Evolutionary conservation across 2,797 vertebrate species (phyloP), one percentile per base, ranked within the genome.

Genomic region (Hypotaenidia okinawae): DNA sequence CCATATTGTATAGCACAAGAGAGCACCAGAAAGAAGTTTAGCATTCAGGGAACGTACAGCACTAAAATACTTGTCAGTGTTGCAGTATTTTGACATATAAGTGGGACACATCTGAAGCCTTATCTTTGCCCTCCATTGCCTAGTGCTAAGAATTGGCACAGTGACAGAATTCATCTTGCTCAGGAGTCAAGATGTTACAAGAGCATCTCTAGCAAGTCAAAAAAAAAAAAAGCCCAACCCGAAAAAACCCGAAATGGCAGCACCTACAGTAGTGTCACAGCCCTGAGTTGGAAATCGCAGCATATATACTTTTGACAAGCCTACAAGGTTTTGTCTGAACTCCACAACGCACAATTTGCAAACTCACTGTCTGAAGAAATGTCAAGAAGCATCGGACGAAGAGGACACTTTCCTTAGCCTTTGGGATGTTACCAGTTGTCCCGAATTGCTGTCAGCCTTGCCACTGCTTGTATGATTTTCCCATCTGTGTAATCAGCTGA

Each of bases 71-170:
- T 97, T 95, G 90, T 94, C 95, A 95, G 11, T 72, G 88, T 77
- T 91, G 93, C 94, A 69, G 73, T 89, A 89, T 94, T 95, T 96
- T 96, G 94, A 90, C 92, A 66, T 62, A 33, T 76, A 94, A 96
- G 64, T 88, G 91, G 92, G 86, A 90, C 84, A 89, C 4, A 37
- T 93, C 93, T 96, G 91, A 96, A 95, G 87, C 64, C 91, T 95
- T 90, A 86, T 92, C 84, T 95, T 84, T 94, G 93, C 84, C 89
- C 72, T 89, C 69, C 77, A 52, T 87, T 89, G 93, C 88, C 70
- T 94, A 32, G 86, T 72, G 82, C 64, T 85, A 77, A 92, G 84
- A 83, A 80, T 18, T 94, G 91, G 94, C 79, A 35, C 58, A 54
- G 62, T 90, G 84, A 94, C 90, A 93, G 91, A 95, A 97, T 91